A percentile compares a stretch with the other conserved stretches of the same genome.
Conservation (phyloP, 2,888 invertebrate genomes). For the Aphidoletes aphidimyza region DNA sequence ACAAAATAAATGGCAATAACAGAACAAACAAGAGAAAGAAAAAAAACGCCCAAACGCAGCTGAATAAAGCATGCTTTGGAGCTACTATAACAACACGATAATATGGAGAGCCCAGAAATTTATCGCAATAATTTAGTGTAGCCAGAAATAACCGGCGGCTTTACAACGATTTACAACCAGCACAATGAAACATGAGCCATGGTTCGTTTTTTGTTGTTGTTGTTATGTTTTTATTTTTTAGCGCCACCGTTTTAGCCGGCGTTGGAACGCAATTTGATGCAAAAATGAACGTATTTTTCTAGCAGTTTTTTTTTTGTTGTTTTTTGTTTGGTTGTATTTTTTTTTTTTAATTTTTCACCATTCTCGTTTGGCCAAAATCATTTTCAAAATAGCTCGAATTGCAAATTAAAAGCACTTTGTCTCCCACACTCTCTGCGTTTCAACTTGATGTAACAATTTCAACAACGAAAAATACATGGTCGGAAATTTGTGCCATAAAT, state of each 20-base stretch:
- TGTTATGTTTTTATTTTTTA: no score
- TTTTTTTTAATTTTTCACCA: no score
- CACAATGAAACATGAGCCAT: background rate
- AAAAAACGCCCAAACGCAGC: background rate
- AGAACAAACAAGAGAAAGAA: no score
- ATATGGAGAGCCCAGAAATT: background rate
- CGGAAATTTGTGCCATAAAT: background rate
- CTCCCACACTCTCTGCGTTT: background rate
- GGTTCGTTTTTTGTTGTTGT: no score
- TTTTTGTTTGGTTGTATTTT: no score
- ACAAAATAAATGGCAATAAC: background rate
- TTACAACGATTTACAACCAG: slow-evolving; percentile 23
- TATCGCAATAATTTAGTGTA: slow-evolving; percentile 8
- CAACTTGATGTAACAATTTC: background rate
- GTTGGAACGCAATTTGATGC: no score
- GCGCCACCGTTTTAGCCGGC: no score
- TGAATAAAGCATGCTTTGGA: background rate
- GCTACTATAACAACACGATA: background rate
- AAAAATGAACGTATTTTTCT: no score
- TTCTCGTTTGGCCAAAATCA: background rate
- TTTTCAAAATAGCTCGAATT: slow-evolving; percentile 41
- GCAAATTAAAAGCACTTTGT: background rate
- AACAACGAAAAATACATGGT: background rate
- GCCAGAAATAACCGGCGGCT: slow-evolving; percentile 36
- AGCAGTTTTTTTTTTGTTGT: no score